A percentile compares a stretch with the other conserved stretches of the same genome.
Evolutionary conservation across 1,140 invertebrate genomes (phyloP).

Genomic region (Drosophila quadrilineata): DNA sequence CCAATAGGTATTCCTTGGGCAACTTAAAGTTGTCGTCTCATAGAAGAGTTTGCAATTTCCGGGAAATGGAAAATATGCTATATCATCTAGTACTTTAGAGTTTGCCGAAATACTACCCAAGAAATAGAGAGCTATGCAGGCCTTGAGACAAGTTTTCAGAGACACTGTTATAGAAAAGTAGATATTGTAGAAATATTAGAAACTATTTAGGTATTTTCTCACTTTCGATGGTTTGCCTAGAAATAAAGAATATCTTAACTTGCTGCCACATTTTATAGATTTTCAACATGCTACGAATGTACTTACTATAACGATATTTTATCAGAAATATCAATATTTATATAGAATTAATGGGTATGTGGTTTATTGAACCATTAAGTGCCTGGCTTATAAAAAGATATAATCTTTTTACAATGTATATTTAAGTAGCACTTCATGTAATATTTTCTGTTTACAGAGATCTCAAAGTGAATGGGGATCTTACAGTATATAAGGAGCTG

Average conservation of each 20-base stretch:
- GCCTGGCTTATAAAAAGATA: no score
- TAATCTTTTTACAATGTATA: background rate
- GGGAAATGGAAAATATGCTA: constrained; percentile 4
- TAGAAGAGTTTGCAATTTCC: constrained; percentile 41
- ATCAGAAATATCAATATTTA: background rate
- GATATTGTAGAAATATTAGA: no score
- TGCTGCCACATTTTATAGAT: background rate
- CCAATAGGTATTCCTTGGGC: constrained; percentile 37
- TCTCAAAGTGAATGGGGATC: no score
- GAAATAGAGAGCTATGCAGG: background rate
- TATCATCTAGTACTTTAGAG: background rate
- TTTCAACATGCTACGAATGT: background rate
- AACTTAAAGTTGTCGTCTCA: constrained; percentile 10
- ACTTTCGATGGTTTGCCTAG: background rate
- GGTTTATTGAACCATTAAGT: no score
- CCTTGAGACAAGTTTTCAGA: background rate
- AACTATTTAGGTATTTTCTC: no score
- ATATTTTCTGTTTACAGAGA: background rate
- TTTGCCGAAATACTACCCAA: background rate
- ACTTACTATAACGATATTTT: background rate
- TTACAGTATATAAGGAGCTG: constrained; percentile 11
- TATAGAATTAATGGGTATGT: background rate
- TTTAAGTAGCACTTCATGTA: constrained; percentile 7
- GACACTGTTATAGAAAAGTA: no score
- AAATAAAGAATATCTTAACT: background rate